Evolutionary conservation across 2,888 invertebrate species (phyloP), one percentile per base, ranked within the genome.

Genomic region (Acleris holmiana): DNA sequence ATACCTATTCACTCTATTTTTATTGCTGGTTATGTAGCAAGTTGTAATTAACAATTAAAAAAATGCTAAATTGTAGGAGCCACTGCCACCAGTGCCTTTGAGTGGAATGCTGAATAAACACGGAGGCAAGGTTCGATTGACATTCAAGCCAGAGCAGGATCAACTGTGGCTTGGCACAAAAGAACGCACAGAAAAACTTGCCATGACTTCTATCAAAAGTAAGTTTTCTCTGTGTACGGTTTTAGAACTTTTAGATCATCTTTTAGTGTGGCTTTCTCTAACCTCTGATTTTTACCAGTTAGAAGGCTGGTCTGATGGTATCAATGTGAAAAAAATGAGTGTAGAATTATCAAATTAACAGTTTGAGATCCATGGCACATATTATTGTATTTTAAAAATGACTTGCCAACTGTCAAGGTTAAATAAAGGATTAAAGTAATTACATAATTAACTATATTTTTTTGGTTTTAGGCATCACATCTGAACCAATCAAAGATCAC

Each of bases 121-220:
- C 67, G 97, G 98, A 17, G 97, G 97, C 4, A 98, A 98, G 94
- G 97, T 98, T 59, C 93, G 98, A 74, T 94, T 98, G 67, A 98
- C 98, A 53, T 98, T 98, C 85, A 98, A 98, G 93, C 93, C 98
- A 76, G 98, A 98, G 83, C 94, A 95, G 72, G 98, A 98, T 83
- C 97, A 98, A 84, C 90, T 98, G 17, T 98, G 98, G 98, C 95
- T 98, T 50, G 97, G 98, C 65, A 98, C 98, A 53, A 98, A 98
- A 89, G 98, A 98, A 84, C 93, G 98, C 75, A 98, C 98, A 67
- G 97, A 98, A 76, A 98, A 98, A 90, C 94, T 98, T 78, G 95
- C 96, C 71, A 97, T 98, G 96, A 96, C 95, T 76, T 96, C 97
- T 60, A 98, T 98, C 75, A 97, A 97, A 91, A 95, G 95, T 87